Evolutionary conservation across 30 jellyfish, hydroid and myxozoan genomes (phyloP).

Genomic region (Aurelia coerulea): DNA sequence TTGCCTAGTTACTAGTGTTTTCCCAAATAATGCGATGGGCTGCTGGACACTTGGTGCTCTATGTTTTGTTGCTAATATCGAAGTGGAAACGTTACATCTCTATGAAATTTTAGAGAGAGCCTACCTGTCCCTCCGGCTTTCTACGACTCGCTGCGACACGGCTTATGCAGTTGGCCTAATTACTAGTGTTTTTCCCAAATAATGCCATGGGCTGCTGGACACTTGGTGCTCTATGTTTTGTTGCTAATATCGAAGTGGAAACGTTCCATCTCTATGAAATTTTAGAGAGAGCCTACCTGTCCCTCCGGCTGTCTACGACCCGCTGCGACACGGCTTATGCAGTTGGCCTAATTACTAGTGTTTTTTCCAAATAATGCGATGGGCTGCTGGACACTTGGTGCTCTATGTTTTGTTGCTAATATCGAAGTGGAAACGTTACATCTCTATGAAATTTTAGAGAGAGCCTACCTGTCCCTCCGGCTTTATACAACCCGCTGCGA

Average conservation of each 20-base stretch:
- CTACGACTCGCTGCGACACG: not conserved
- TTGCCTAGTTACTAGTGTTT: not conserved
- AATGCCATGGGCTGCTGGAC: not conserved
- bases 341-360: not conserved
- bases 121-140: constrained; percentile 14
- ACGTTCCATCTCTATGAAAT: too few relatives aligned
- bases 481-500: not conserved
- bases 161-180: not conserved
- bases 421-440: too few relatives aligned
- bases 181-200: not conserved
- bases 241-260: too few relatives aligned
- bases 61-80: too few relatives aligned
- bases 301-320: constrained; percentile 6
- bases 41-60: too few relatives aligned
- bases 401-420: too few relatives aligned
- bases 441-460: not conserved
- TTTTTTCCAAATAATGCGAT: not conserved
- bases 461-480: too few relatives aligned
- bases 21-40: too few relatives aligned
- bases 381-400: not conserved
- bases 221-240: too few relatives aligned
- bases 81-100: too few relatives aligned
- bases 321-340: not conserved
- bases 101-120: too few relatives aligned
- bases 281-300: not conserved